Evolutionary conservation across 2,113 vertebrate species (phyloP), one percentile per base, ranked within the genome.

Genomic region (Pipra filicauda): DNA sequence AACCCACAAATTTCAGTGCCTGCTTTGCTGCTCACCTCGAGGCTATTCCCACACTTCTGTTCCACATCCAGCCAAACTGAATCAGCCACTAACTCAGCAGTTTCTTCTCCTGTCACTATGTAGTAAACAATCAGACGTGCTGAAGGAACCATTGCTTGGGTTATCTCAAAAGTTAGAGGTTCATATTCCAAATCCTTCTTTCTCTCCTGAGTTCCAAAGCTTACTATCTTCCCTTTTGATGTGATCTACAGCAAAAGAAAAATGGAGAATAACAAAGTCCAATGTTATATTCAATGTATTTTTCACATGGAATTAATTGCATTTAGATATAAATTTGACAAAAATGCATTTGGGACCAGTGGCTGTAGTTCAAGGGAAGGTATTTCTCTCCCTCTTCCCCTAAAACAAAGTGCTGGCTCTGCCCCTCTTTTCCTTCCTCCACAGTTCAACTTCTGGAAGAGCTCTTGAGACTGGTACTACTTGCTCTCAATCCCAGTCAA

Each of bases 71-170:
- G 88, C 99, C 99, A 99, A 18, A 99, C 88, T 1, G 99, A 99
- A 94, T 99, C 99, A 23, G 99, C 98, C 65, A 99, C 99, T 85
- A 99, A 95, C 95, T 99, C 99, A 2, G 98, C 97, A 4, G 79
- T 97, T 46, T 97, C 91, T 91, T 99, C 99, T 73, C 98, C 99
- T 5, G 59, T 97, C 69, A 99, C 96, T 48, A 99, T 98, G 96
- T 99, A 99, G 94, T 99, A 99, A 82, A 99, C 99, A 92, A 99
- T 75, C 48, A 99, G 97, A 8, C 99, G 98, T 41, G 98, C 97
- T 35, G 99, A 99, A 31, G 99, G 99, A 74, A 98, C 98, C 99
- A 99, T 99, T 77, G 97, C 76, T 13, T 97, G 15, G 3, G 98
- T 99, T 80, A 99, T 97, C 85, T 91, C 84, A 43, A 99, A 98